Conservation (phyloP, 2,113 vertebrate species). For the Gadus macrocephalus region DNA sequence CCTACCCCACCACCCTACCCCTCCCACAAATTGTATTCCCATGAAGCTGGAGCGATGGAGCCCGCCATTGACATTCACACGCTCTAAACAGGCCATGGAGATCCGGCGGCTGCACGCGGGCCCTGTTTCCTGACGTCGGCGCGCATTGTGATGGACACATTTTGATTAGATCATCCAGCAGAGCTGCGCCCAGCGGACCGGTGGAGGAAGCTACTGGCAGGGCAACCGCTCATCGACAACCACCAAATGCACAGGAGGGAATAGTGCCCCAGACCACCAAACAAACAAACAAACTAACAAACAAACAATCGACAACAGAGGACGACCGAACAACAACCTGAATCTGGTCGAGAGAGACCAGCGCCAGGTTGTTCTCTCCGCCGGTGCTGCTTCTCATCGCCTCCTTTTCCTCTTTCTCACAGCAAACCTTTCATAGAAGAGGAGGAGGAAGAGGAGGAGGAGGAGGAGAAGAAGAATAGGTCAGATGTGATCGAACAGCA, state of each 20-base stretch:
- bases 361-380: background rate
- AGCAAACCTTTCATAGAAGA: slow-evolving; percentile 19
- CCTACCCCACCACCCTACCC: background rate
- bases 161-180: background rate
- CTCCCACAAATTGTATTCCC: too few species aligned
- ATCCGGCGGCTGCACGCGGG: too few species aligned
- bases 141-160: too few species aligned
- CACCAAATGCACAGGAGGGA: background rate
- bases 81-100: too few species aligned
- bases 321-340: too few species aligned
- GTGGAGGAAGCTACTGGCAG: background rate
- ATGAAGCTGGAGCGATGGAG: too few species aligned
- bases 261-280: slow-evolving; percentile 9
- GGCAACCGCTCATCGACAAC: background rate
- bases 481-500: slow-evolving; percentile 65
- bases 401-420: slow-evolving; percentile 23
- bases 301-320: slow-evolving; percentile 13
- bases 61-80: too few species aligned
- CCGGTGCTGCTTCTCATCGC: slow-evolving; percentile 3
- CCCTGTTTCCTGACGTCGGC: too few species aligned
- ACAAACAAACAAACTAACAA: background rate
- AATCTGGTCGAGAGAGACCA: too few species aligned
- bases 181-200: background rate
- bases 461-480: slow-evolving; percentile 59
- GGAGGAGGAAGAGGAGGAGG: slow-evolving; percentile 6